Base-by-base conservation (phyloP, 53 echinoderm and acorn worm genomes). In the Astropecten irregularis region DNA sequence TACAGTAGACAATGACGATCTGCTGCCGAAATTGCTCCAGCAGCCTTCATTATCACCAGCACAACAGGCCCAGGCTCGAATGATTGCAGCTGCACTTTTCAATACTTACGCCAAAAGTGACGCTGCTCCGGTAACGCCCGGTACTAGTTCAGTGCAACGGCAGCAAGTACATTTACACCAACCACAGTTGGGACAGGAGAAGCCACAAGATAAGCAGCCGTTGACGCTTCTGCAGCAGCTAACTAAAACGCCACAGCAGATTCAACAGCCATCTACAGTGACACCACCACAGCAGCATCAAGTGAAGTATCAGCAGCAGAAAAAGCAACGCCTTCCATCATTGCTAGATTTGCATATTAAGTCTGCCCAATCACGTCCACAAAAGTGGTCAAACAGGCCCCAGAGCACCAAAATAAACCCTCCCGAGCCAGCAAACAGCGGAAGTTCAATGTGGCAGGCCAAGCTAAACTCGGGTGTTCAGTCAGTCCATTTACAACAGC, bases 1-100 rank as follows among this genome's bases (percentile, higher is more conserved):
- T 35, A 36, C 38, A n/a, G 1, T 38, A 38, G 38, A 50, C 19
- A 49, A 71, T 34, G n/a, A 26, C 2, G n/a, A 34, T 8, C n/a
- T 31, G 31, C 36, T 30, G 18, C 13, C 18, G 4, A 19, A n/a
- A 19, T 33, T 19, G 65, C 36, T 19, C 8, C 11, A 38, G 27
- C 57, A 76, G 39, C 25, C 47, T 2, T 31, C 62, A 6, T 25
- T 79, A 29, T 21, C 47, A 13, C 79, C 79, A 1, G 79, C 61
- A 30, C 44, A 79, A n/a, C 61, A 79, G 34, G 79, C 79, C 20
- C 33, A 79, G 79, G 79, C 79, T 31, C 18, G 42, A 9, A 57
- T 79, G 62, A 79, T 79, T 30, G 79, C 79, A 1, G 28, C 79
- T 15, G 79, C 79, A 15, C 38, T 79, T 9, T 61, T 61, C 31